Conservation (phyloP, 2,888 invertebrate genomes). For the Macrosiphum euphorbiae region DNA sequence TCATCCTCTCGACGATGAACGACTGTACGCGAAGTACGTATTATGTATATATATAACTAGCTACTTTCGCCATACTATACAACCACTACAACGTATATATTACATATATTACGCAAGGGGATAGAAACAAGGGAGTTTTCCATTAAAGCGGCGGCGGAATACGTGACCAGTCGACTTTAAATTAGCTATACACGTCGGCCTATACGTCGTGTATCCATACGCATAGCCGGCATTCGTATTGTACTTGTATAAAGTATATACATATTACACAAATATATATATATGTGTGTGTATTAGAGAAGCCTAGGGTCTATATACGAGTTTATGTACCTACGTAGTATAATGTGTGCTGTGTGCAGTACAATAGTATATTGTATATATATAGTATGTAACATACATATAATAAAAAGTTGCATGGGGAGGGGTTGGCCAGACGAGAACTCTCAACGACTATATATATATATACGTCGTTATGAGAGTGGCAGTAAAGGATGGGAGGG, state of each 20-base stretch:
- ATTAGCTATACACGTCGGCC: slow-evolving; percentile 47
- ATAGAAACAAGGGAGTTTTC: slow-evolving; percentile 52
- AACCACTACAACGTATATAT: slow-evolving; percentile 7
- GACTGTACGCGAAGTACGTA: not conserved
- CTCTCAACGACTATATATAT: slow-evolving; percentile 21
- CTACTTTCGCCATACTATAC: not conserved
- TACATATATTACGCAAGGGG: not conserved
- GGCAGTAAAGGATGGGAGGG: not conserved
- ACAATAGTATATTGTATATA: not conserved
- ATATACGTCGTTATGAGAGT: not conserved
- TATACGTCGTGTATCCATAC: not conserved
- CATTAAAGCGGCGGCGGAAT: slow-evolving; percentile 37
- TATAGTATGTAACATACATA: not conserved
- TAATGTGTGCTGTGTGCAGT: not conserved
- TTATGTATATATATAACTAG: not conserved
- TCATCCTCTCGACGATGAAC: slow-evolving; percentile 22
- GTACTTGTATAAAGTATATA: not conserved
- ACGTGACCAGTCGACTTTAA: slow-evolving; percentile 61
- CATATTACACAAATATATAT: not conserved
- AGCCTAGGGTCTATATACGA: not conserved
- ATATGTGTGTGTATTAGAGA: not conserved
- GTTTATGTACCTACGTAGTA: not conserved
- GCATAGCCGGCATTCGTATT: not conserved
- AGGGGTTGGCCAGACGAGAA: slow-evolving; percentile 35
- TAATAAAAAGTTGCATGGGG: not conserved